Percentiles rank a stretch among this genome's conserved stretches.
Evolutionary conservation across 2,888 invertebrate genomes (phyloP).

Genomic region (Drosophila suboccidentalis): DNA sequence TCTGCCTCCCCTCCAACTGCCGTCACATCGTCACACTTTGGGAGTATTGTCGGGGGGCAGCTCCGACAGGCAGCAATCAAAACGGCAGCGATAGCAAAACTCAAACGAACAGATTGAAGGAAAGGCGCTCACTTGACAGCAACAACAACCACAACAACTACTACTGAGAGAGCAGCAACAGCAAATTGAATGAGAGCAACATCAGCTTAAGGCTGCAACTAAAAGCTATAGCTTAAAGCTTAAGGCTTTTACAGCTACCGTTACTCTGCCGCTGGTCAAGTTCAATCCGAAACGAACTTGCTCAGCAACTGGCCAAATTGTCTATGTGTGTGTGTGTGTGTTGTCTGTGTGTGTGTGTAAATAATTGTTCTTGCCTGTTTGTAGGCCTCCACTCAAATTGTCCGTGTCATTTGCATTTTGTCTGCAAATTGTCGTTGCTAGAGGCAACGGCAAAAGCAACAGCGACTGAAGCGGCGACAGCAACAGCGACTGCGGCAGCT

Average conservation of each 20-base stretch:
- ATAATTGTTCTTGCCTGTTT: conserved; percentile 54
- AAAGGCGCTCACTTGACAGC: conserved; percentile 33
- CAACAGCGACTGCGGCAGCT: conserved; percentile 35
- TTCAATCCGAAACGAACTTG: conserved; percentile 21
- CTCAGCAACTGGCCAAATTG: conserved; percentile 32
- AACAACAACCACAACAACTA: conserved; percentile 2
- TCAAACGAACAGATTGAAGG: conserved; percentile 22
- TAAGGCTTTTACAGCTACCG: conserved; percentile 45
- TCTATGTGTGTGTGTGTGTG: not conserved
- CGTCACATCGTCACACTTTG: not conserved
- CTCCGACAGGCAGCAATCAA: conserved; percentile 62
- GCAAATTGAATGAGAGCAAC: conserved; percentile 7
- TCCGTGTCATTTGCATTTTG: conserved; percentile 79
- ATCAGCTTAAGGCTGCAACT: conserved; percentile 19
- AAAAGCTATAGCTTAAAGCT: conserved; percentile 13
- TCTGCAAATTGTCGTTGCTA: conserved; percentile 80
- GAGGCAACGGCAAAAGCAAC: conserved; percentile 36
- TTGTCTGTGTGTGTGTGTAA: conserved; percentile 29
- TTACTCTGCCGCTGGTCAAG: conserved; percentile 49
- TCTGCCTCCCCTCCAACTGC: not conserved
- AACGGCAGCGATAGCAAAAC: conserved; percentile 62
- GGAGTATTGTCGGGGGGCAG: conserved; percentile 1
- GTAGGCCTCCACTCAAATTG: conserved; percentile 65
- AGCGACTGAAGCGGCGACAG: conserved; percentile 5
- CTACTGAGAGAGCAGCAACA: not conserved